Percentiles rank a stretch among this genome's conserved stretches.
These are phyloP conservation scores for Myiopsitta monachus DNA, from an alignment of 2,113 vertebrate genomes.

Conservation along the genomic window DNA sequence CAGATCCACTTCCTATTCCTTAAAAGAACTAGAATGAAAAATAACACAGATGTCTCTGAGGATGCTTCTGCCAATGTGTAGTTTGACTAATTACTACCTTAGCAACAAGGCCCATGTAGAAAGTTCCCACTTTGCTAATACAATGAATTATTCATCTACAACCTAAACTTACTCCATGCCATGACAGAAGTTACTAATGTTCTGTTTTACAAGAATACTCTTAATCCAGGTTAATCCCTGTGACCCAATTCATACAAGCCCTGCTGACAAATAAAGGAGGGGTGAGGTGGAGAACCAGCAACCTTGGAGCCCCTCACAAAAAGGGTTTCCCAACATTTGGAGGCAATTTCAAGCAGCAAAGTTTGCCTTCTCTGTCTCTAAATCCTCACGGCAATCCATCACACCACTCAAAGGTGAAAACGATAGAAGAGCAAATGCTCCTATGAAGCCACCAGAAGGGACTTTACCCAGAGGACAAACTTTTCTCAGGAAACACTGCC, in stretches of 20 bases:
- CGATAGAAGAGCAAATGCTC: not conserved
- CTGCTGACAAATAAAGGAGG: not conserved
- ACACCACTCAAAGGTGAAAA: not conserved
- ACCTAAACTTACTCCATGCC: not conserved
- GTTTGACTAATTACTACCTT: not conserved
- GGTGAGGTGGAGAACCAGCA: not conserved
- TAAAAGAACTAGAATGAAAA: not conserved
- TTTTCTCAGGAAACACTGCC: not conserved
- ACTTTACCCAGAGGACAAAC: not conserved
- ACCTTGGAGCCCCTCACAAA: not conserved
- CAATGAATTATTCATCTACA: not conserved
- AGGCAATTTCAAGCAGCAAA: not conserved
- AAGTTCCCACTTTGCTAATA: not conserved
- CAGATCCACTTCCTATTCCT: not conserved
- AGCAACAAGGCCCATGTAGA: not conserved
- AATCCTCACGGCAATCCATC: not conserved
- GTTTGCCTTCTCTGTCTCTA: not conserved
- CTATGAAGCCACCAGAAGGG: not conserved
- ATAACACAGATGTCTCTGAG: not conserved
- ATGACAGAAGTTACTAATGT: not conserved
- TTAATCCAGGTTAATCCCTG: not conserved
- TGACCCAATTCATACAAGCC: not conserved
- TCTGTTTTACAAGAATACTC: not conserved
- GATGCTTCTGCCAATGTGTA: not conserved
- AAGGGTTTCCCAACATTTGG: not conserved